Evolutionary conservation across 2,113 vertebrate species (phyloP), one percentile per base, ranked within the genome.

Genomic region (Plectropomus leopardus): DNA sequence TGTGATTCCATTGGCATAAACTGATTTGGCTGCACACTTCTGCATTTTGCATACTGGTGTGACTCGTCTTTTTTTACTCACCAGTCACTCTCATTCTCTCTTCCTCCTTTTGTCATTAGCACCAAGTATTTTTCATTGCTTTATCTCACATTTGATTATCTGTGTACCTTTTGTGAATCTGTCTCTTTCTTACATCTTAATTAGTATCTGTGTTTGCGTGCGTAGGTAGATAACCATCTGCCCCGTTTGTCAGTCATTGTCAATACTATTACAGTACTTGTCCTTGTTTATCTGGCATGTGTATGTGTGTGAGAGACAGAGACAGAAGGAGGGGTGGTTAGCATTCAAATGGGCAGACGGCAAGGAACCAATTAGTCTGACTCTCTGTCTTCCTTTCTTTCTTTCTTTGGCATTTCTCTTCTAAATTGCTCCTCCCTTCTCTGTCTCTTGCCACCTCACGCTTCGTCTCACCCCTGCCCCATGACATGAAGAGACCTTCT

Each of bases 271-370:
- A 30, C 45, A 79, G 55, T 44, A 23, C 61, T 68, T 48, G 57
- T 66, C 67, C 59, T 75, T 80, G 72, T 84, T 73, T 78, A 61
- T 75, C 68, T 81, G 50, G 68, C 51, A 36, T 55, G 7, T 57
- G 23, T 21, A 4, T 58, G 47, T 34, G 50, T 30, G 58, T 67
- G 53, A 30, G 70, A 48, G 53, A 77, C 15, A 55, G 76, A 65
- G 78, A 60, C 24, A 60, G 72, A 82, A 61, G 66, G 34, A 71
- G 32, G 26, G 61, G n/a, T 79, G 73, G 63, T 78, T 80, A 64
- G 70, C 42, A 82, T 91, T 91, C 73, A 80, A 88, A 86, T 78
- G 54, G 57, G 47, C 63, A 66, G 74, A 74, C 72, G 21, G 68
- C 54, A 30, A n/a, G 5, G 44, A 80, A 63, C 59, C 83, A 91